Percentiles rank a stretch among this genome's conserved stretches.
phyloP scores from a whole-genome alignment of 2,888 invertebrate species.

The Tiliacea aurago region DNA sequence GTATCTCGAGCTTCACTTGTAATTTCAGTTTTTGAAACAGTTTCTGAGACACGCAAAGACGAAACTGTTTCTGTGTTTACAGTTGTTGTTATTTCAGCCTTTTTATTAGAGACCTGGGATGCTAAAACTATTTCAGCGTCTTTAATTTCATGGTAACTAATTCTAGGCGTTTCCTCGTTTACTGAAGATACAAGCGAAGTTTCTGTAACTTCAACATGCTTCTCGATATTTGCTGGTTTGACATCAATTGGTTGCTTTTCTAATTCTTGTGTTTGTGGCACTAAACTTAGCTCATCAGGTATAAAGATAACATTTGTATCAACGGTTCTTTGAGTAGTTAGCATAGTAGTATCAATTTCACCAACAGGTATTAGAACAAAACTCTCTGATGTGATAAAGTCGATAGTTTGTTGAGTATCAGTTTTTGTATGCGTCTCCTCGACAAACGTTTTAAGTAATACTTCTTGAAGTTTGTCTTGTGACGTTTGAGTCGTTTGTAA shows the following conservation, averaged over 20 bases:
- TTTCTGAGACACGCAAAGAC: constrained; percentile 53
- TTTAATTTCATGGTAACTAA: constrained; percentile 68
- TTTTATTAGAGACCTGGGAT: constrained; percentile 37
- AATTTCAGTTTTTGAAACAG: constrained; percentile 32
- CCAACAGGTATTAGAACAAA: constrained; percentile 8
- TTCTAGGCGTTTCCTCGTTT: constrained; percentile 59
- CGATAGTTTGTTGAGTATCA: constrained; percentile 31
- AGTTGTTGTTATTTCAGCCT: constrained; percentile 6
- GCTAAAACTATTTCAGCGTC: constrained; percentile 72
- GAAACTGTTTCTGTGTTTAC: constrained; percentile 40
- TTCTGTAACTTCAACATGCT: constrained; percentile 3
- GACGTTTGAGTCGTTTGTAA: neutral
- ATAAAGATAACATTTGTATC: neutral
- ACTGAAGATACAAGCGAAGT: constrained; percentile 18
- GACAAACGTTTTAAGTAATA: constrained; percentile 18
- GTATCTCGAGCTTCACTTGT: constrained; percentile 4
- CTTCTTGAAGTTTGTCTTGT: constrained; percentile 17
- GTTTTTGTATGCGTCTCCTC: constrained; percentile 9
- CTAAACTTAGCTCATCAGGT: constrained; percentile 16
- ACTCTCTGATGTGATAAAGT: constrained; percentile 39
- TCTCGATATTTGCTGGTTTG: constrained; percentile 4
- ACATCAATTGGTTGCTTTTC: constrained; percentile 6
- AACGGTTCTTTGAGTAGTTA: constrained; percentile 1
- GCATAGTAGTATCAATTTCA: constrained; percentile 27
- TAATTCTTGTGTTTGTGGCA: neutral